phyloP scores from a whole-genome alignment of 1,140 invertebrate genomes.

The Zaprionus ghesquierei region DNA sequence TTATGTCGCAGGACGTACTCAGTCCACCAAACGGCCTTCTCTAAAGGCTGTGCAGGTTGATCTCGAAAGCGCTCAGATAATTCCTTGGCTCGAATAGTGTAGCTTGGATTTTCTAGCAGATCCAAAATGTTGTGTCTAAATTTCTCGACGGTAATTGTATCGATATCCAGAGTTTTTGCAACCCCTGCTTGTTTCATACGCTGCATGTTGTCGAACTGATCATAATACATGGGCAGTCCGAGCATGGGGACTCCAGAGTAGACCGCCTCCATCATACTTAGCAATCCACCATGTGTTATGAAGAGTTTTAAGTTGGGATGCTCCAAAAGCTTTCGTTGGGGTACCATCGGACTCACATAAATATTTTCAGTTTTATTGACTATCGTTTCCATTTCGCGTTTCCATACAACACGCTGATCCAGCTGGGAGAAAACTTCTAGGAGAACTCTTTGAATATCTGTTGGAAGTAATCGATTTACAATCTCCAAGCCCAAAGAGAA shows the following conservation, averaged over 20 bases:
- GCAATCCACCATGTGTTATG: slow-evolving; percentile 46
- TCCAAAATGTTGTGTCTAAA: slow-evolving; percentile 20
- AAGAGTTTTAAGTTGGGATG: slow-evolving; percentile 49
- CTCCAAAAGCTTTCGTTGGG: slow-evolving; percentile 83
- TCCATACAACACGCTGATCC: slow-evolving; percentile 84
- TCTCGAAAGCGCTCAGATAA: slow-evolving; percentile 84
- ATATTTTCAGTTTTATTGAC: slow-evolving; percentile 85
- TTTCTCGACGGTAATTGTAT: slow-evolving; percentile 10
- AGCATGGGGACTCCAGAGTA: slow-evolving; percentile 40
- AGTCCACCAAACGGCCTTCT: slow-evolving; percentile 85
- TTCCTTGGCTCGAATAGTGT: slow-evolving; percentile 35
- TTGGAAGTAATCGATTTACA: slow-evolving; percentile 82
- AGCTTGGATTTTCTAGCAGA: slow-evolving; percentile 19
- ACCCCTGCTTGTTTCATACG: slow-evolving; percentile 83
- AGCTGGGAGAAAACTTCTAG: slow-evolving; percentile 24
- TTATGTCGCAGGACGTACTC: slow-evolving; percentile 83
- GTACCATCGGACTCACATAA: slow-evolving; percentile 84
- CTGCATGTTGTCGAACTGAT: slow-evolving; percentile 51
- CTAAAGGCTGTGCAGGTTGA: slow-evolving; percentile 83
- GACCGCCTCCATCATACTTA: slow-evolving; percentile 44
- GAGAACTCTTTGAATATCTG: slow-evolving; percentile 76
- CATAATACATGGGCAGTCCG: slow-evolving; percentile 49
- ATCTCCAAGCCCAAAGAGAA: slow-evolving; percentile 86
- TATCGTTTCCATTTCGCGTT: slow-evolving; percentile 81
- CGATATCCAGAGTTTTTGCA: slow-evolving; percentile 58